These are phyloP conservation scores for Callaeas wilsoni DNA, from an alignment of 2,113 vertebrate genomes.

Conservation along the genomic window DNA sequence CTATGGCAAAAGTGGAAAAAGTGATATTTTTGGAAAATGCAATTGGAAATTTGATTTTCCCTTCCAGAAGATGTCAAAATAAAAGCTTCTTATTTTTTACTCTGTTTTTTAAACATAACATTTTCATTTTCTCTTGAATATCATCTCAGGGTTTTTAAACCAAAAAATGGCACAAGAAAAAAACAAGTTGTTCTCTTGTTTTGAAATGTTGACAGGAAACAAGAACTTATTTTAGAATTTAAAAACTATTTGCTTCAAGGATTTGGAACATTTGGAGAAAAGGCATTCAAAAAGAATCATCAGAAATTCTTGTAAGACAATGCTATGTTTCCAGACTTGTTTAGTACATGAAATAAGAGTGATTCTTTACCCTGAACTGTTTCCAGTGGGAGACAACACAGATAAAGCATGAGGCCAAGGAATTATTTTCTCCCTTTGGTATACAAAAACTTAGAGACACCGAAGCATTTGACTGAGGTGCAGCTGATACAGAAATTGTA, in stretches of 20 bases:
- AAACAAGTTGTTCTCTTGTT: background rate
- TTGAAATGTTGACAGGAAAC: slow-evolving; percentile 37
- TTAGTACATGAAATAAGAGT: background rate
- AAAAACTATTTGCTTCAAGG: slow-evolving; percentile 10
- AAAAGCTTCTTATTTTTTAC: slow-evolving; percentile 13
- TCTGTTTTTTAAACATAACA: slow-evolving; percentile 11
- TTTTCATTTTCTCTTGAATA: slow-evolving; percentile 16
- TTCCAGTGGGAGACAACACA: background rate
- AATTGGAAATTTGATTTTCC: slow-evolving; percentile 12
- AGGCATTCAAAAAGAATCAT: background rate
- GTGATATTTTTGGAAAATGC: background rate
- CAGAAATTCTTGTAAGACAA: background rate
- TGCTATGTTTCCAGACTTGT: background rate
- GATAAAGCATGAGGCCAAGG: background rate
- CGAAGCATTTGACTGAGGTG: background rate
- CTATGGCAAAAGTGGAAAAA: background rate
- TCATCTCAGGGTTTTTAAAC: background rate
- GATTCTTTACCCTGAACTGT: background rate
- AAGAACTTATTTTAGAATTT: slow-evolving; percentile 2
- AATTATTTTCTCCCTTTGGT: background rate
- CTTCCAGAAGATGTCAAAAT: slow-evolving; percentile 17
- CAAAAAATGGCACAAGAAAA: background rate
- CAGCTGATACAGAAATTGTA: background rate
- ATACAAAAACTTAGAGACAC: background rate
- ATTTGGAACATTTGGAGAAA: background rate